phyloP scores from a whole-genome alignment of 2,797 vertebrate species.

The Prionace glauca region DNA sequence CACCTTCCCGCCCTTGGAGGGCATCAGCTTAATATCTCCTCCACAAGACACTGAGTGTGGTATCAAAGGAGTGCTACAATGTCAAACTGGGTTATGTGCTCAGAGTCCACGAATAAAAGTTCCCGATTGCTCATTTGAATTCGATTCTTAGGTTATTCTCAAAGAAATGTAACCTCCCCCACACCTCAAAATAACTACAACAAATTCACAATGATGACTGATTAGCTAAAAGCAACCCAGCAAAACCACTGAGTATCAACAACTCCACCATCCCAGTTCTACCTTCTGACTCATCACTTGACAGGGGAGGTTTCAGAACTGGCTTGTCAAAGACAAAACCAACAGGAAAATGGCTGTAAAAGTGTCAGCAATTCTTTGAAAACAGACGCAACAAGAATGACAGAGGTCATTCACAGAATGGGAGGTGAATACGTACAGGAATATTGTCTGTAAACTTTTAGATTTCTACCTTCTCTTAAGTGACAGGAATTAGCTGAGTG shows the following conservation, averaged over 20 bases:
- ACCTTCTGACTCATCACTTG: not conserved
- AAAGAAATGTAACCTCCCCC: not conserved
- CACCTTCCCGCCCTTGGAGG: too few species aligned
- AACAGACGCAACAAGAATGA: not conserved
- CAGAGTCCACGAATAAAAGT: not conserved
- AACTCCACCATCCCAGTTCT: not conserved
- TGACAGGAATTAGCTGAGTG: not conserved
- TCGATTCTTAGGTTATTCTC: not conserved
- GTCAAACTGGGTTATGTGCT: too few species aligned
- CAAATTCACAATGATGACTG: not conserved
- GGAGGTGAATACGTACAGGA: not conserved
- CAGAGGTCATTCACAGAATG: not conserved
- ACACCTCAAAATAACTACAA: not conserved
- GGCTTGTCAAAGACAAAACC: not conserved
- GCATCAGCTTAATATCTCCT: too few species aligned
- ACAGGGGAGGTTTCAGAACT: not conserved
- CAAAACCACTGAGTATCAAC: not conserved
- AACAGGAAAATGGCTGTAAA: not conserved
- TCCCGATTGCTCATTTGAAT: not conserved
- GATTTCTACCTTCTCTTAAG: not conserved
- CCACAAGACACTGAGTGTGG: too few species aligned
- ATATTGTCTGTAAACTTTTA: not conserved
- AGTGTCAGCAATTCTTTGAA: not conserved
- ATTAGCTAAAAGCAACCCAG: not conserved
- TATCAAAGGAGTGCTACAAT: too few species aligned